Evolutionary conservation across 2,113 vertebrate genomes (phyloP).

Genomic region (Odocoileus virginianus): DNA sequence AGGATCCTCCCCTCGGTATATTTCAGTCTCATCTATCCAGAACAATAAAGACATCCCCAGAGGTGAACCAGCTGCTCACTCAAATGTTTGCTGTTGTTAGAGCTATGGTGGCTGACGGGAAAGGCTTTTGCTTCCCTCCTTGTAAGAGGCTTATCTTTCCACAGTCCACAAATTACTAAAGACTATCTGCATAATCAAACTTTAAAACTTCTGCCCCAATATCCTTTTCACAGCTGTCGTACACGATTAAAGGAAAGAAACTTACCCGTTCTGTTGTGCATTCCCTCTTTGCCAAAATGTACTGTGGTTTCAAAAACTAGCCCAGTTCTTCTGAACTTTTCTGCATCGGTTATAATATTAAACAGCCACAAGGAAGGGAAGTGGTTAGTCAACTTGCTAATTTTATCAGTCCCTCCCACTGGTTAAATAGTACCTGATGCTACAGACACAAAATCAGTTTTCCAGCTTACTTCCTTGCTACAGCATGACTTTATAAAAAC

Average conservation of each 20-base stretch:
- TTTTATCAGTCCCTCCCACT: constrained; percentile 81
- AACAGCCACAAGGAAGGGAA: constrained; percentile 84
- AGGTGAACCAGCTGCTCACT: neutral
- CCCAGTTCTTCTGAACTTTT: constrained; percentile 74
- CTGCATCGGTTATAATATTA: constrained; percentile 79
- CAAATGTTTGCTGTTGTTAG: neutral
- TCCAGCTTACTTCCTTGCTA: constrained; percentile 42
- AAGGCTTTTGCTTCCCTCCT: neutral
- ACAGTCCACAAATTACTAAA: neutral
- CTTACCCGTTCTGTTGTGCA: constrained; percentile 80
- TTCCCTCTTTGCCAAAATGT: constrained; percentile 62
- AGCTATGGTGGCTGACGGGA: neutral
- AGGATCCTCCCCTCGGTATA: neutral
- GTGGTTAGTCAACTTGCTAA: constrained; percentile 83
- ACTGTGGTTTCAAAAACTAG: constrained; percentile 72
- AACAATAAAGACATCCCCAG: neutral
- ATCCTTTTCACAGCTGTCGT: constrained; percentile 19
- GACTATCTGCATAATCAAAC: constrained; percentile 14
- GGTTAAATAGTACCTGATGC: constrained; percentile 72
- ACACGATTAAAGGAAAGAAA: constrained; percentile 70
- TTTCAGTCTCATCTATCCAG: neutral
- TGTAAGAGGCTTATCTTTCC: neutral
- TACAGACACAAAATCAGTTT: constrained; percentile 52
- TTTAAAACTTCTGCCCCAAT: neutral
- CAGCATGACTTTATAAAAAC: constrained; percentile 22